Evolutionary conservation across 2,888 invertebrate species (phyloP).

Genomic region (Pachymerium ferrugineum): DNA sequence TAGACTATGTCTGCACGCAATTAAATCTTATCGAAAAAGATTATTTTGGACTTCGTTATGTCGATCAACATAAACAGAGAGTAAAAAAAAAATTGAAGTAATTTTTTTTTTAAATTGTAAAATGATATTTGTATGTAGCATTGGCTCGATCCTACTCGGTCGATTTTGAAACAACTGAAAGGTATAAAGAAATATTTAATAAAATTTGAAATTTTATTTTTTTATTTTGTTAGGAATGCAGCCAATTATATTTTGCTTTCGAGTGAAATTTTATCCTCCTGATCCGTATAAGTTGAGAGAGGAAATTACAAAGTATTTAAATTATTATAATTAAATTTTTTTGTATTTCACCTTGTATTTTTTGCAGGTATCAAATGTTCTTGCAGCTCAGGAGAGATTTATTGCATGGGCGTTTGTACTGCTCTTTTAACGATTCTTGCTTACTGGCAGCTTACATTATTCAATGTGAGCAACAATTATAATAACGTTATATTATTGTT

Average conservation of each 20-base stretch:
- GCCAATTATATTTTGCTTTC: constrained; percentile 87
- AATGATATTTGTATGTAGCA: constrained; percentile 57
- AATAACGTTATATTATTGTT: too few relatives aligned
- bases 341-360: neutral
- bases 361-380: constrained; percentile 74
- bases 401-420: constrained; percentile 88
- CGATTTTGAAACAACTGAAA: constrained; percentile 86
- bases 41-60: constrained; percentile 89
- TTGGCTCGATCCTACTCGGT: constrained; percentile 87
- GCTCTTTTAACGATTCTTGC: constrained; percentile 81
- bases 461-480: constrained; percentile 64
- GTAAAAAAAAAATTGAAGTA: constrained; percentile 51
- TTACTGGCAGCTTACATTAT: constrained; percentile 85
- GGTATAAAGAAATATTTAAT: constrained; percentile 53
- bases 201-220: neutral
- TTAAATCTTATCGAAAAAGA: constrained; percentile 87
- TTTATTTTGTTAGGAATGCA: constrained; percentile 66
- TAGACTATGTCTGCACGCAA: constrained; percentile 85
- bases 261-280: constrained; percentile 95
- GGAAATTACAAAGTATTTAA: constrained; percentile 69
- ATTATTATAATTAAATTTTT: neutral
- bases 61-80: constrained; percentile 79
- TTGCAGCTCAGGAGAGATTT: constrained; percentile 90
- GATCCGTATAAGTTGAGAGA: constrained; percentile 89
- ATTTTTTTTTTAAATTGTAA: constrained; percentile 4